Evolutionary conservation across 2,888 invertebrate species (phyloP), one percentile per base, ranked within the genome.

Genomic region (Sphaerophoria rueppellii): DNA sequence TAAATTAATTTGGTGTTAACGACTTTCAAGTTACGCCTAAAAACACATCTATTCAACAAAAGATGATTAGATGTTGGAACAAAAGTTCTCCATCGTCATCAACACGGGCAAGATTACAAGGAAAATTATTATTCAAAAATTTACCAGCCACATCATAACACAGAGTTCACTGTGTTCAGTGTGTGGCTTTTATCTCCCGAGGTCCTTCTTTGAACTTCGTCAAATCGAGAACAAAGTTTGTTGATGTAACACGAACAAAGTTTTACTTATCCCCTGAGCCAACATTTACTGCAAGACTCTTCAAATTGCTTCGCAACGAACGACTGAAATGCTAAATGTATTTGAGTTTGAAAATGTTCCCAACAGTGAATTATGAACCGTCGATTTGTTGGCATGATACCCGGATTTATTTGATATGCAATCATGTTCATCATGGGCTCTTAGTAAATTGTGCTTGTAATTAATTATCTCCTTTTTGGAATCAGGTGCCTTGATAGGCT

Each of bases 301-400:
- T 43, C 4, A 4, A 43, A 43, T 24, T 24, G 2, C n/a, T 55
- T 6, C 11, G 14, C 2, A 4, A 6, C 40, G 55, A n/a, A n/a
- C 7, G 6, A 54, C 4, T 6, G 55, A 6, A 14, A 55, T n/a
- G 12, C 24, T 40, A 40, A 12, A 46, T 24, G 24, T 54, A 40
- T 71, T 76, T 61, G 60, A 67, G 67, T 60, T 60, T 55, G 54
- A 35, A 76, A 76, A 77, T 67, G 71, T 61, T 55, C 24, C 2
- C 24, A 24, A 24, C 50, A 69, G 82, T 73, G 73, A 73, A 73
- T 82, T 82, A 78, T 82, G 78, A 78, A 78, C 73, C 72, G 78
- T 78, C 82, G 82, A 78, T 82, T 82, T 82, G 78, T 73, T 82
- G 70, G 78, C 78, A 78, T 73, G 77, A 82, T 82, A 78, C 73